These are phyloP conservation scores for Bufo bufo DNA, from an alignment of 2,113 vertebrate genomes.

Conservation along the genomic window DNA sequence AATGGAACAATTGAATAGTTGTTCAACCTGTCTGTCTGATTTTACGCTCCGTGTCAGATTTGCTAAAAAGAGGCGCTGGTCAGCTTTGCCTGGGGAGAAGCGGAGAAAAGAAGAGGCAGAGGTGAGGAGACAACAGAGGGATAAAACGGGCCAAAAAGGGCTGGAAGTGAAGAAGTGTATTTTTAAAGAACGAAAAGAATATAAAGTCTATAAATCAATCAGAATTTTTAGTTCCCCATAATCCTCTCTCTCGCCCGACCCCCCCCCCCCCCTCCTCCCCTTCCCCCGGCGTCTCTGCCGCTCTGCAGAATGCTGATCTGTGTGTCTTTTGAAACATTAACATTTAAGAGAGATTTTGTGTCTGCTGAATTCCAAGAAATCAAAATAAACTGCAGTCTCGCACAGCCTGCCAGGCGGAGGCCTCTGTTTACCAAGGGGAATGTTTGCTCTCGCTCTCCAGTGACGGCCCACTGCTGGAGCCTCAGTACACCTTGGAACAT, in stretches of 20 bases:
- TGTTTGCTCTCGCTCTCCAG: conserved; percentile 50
- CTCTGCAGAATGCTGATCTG: conserved; percentile 64
- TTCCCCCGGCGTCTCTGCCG: conserved; percentile 42
- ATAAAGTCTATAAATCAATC: conserved; percentile 43
- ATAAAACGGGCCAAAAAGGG: conserved; percentile 42
- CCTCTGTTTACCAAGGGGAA: conserved; percentile 52
- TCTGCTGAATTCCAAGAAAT: conserved; percentile 73
- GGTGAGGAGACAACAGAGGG: conserved; percentile 47
- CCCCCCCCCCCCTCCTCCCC: background rate
- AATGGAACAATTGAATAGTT: conserved; percentile 50
- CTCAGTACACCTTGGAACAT: conserved; percentile 53
- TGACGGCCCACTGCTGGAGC: conserved; percentile 38
- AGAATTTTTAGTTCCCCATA: conserved; percentile 46
- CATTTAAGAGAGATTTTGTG: conserved; percentile 75
- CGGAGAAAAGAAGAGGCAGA: conserved; percentile 37
- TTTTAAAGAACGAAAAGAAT: conserved; percentile 27
- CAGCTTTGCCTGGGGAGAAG: conserved; percentile 41
- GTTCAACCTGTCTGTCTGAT: conserved; percentile 53
- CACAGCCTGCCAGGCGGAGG: background rate
- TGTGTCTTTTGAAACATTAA: conserved; percentile 71
- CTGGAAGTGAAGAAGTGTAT: conserved; percentile 24
- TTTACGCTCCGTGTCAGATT: conserved; percentile 41
- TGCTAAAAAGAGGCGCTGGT: conserved; percentile 47
- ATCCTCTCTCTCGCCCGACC: conserved; percentile 50
- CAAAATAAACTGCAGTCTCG: conserved; percentile 70